These are phyloP conservation scores for Amphiura filiformis DNA, from an alignment of 35 echinoderm and acorn worm genomes.

Conservation along the genomic window DNA sequence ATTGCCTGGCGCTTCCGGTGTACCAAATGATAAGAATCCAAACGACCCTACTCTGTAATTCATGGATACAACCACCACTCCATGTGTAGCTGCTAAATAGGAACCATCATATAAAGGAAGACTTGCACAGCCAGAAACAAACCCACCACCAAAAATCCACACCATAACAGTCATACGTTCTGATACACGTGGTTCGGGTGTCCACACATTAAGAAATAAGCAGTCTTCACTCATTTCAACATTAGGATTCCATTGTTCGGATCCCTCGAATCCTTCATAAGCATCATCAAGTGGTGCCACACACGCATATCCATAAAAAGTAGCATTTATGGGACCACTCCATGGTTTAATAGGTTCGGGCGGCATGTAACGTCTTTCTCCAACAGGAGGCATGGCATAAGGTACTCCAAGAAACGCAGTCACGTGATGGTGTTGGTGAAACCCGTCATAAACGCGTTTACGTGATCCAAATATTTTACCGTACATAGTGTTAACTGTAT, in stretches of 20 bases:
- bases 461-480: constrained; percentile 19
- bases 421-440: constrained; percentile 22
- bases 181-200: constrained; percentile 48
- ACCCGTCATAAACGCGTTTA: not conserved
- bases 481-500: constrained; percentile 16
- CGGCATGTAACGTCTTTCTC: constrained; percentile 42
- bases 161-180: constrained; percentile 72
- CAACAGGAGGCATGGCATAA: constrained; percentile 50
- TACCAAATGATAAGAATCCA: constrained; percentile 81
- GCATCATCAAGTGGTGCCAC: constrained; percentile 28
- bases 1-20: constrained; percentile 72
- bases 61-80: constrained; percentile 86
- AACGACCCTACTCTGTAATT: constrained; percentile 85
- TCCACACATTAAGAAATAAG: constrained; percentile 89
- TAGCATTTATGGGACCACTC: constrained; percentile 15
- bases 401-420: constrained; percentile 63
- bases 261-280: constrained; percentile 54
- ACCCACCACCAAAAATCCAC: constrained; percentile 91
- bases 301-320: constrained; percentile 36
- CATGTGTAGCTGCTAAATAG: constrained; percentile 61
- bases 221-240: constrained; percentile 78
- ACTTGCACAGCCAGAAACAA: constrained; percentile 61
- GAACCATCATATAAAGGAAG: constrained; percentile 85
- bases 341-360: constrained; percentile 34
- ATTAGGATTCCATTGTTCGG: constrained; percentile 88